Evolutionary conservation across 1,140 invertebrate genomes (phyloP).

Genomic region (Gonioctena quinquepunctata): DNA sequence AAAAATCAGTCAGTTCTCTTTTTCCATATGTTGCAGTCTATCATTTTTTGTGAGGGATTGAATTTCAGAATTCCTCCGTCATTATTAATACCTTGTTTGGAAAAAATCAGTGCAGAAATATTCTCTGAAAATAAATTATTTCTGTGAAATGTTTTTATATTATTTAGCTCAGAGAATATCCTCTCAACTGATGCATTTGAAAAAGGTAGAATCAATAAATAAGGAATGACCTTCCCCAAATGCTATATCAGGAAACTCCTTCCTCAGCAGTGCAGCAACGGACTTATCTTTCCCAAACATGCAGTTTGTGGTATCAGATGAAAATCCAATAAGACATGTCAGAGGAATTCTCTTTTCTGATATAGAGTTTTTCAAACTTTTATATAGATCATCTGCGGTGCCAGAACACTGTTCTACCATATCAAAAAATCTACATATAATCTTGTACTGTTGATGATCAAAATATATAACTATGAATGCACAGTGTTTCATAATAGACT

Average conservation of each 20-base stretch:
- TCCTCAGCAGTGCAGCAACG: conserved; percentile 26
- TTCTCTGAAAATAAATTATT: no score
- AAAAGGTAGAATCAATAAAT: no score
- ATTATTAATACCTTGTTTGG: no score
- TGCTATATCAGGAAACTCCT: conserved; percentile 20
- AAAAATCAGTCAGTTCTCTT: no score
- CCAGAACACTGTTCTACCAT: conserved; percentile 32
- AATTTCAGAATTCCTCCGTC: no score
- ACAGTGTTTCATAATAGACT: conserved; percentile 15
- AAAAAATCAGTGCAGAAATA: no score
- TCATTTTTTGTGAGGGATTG: no score
- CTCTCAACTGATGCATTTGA: no score
- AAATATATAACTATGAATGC: conserved; percentile 31
- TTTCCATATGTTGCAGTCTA: no score
- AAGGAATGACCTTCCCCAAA: no score
- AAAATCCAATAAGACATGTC: conserved; percentile 41
- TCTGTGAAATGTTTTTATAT: no score
- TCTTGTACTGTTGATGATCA: conserved; percentile 7
- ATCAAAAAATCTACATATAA: conserved; percentile 26
- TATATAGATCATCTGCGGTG: conserved; percentile 29
- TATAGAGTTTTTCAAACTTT: conserved; percentile 28
- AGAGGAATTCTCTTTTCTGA: conserved; percentile 36
- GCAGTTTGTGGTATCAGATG: conserved; percentile 13
- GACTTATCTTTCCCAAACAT: conserved; percentile 35
- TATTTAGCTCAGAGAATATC: no score